Evolutionary conservation across 2,888 invertebrate species (phyloP).

Genomic region (Homarus gammarus): DNA sequence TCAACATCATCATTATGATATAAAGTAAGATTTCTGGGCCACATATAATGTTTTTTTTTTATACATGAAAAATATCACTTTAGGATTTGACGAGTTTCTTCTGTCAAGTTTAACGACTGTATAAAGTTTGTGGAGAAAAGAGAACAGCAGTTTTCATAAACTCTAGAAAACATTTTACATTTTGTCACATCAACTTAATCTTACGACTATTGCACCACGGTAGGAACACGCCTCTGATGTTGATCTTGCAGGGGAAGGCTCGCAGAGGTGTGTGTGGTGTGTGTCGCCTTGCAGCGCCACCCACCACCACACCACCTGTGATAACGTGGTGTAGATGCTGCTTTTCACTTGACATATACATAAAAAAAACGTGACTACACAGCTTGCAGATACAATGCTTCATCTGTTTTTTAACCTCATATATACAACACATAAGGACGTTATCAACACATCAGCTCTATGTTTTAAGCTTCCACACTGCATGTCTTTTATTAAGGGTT

Average conservation of each 20-base stretch:
- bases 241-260: conserved; percentile 17
- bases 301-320: neutral
- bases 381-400: conserved; percentile 9
- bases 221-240: conserved; percentile 50
- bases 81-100: conserved; percentile 46
- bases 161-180: conserved; percentile 38
- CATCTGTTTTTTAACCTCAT: conserved; percentile 12
- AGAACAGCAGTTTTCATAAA: conserved; percentile 38
- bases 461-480: conserved; percentile 32
- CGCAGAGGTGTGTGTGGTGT: neutral
- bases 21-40: conserved; percentile 19
- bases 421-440: conserved; percentile 26
- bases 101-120: conserved; percentile 14
- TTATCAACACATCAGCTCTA: conserved; percentile 25
- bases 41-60: neutral
- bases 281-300: neutral
- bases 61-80: conserved; percentile 60
- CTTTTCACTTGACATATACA: neutral
- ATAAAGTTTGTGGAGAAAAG: conserved; percentile 39
- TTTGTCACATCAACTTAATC: conserved; percentile 50
- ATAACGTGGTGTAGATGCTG: neutral
- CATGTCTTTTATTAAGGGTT: conserved; percentile 16
- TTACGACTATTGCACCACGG: conserved; percentile 60
- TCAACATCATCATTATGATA: conserved; percentile 20
- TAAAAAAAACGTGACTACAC: neutral